Conservation (phyloP, 92 coral and sea anemone species). For the Palythoa caribaeorum region DNA sequence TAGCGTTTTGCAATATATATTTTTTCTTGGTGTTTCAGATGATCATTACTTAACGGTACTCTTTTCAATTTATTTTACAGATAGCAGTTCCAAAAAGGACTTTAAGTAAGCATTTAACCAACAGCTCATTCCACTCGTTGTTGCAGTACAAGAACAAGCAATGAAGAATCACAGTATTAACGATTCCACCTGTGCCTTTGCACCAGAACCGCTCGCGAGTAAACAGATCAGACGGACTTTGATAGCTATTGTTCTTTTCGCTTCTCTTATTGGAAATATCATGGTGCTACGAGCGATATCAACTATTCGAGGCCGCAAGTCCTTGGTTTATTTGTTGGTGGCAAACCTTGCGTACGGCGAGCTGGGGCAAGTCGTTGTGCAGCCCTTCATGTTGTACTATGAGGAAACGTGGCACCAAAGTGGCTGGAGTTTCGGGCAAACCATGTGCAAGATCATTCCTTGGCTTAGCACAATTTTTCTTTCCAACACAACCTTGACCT, state of each 20-base stretch:
- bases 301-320: neutral
- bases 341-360: conserved; percentile 18
- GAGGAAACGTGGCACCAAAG: neutral
- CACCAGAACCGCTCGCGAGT: neutral
- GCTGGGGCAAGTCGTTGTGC: neutral
- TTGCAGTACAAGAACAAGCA: neutral
- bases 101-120: neutral
- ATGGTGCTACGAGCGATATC: conserved; percentile 9
- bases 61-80: neutral
- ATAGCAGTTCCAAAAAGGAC: neutral
- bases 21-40: too few relatives aligned
- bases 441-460: neutral
- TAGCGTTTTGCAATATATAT: too few relatives aligned
- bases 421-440: conserved; percentile 11
- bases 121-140: neutral
- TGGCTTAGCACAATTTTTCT: neutral
- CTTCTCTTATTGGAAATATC: neutral
- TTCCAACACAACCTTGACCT: neutral
- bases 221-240: neutral
- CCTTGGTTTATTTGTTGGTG: conserved; percentile 1
- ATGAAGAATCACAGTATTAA: neutral
- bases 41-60: neutral
- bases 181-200: neutral
- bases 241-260: neutral
- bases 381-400: neutral